A percentile compares a stretch with the other conserved stretches of the same genome.
These are phyloP conservation scores for Ypsolopha sequella DNA, from an alignment of 2,888 invertebrate genomes.

Conservation along the genomic window DNA sequence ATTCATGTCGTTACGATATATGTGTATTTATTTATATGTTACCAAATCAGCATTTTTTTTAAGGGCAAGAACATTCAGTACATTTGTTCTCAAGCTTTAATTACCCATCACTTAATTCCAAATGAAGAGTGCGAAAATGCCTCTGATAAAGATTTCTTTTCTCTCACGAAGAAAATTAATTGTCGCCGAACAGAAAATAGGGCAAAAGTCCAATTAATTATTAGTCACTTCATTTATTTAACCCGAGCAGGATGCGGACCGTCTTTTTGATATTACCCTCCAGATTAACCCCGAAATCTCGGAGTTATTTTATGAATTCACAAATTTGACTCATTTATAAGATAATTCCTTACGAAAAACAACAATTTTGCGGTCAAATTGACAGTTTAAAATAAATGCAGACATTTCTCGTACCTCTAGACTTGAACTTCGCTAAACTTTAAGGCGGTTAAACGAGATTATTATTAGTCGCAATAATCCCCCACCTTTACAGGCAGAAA, in stretches of 20 bases:
- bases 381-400: neutral
- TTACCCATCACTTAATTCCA: constrained; percentile 41
- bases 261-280: constrained; percentile 59
- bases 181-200: constrained; percentile 70
- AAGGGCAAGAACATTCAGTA: neutral
- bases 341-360: neutral
- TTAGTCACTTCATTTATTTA: constrained; percentile 70
- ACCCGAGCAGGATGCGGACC: constrained; percentile 38
- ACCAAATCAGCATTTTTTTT: too few species aligned
- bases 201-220: constrained; percentile 70
- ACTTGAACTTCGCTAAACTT: constrained; percentile 10
- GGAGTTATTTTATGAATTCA: neutral
- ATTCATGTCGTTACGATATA: too few species aligned
- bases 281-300: constrained; percentile 8
- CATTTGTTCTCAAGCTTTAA: constrained; percentile 24
- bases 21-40: too few species aligned
- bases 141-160: constrained; percentile 68
- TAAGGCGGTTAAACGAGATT: constrained; percentile 22
- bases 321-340: constrained; percentile 1
- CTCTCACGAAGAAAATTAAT: constrained; percentile 64
- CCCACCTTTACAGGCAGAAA: constrained; percentile 39
- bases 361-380: neutral
- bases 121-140: constrained; percentile 48
- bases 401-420: constrained; percentile 3
- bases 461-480: constrained; percentile 41